Conservation (phyloP, 2,888 invertebrate species). For the Sepioteuthis lessoniana region DNA sequence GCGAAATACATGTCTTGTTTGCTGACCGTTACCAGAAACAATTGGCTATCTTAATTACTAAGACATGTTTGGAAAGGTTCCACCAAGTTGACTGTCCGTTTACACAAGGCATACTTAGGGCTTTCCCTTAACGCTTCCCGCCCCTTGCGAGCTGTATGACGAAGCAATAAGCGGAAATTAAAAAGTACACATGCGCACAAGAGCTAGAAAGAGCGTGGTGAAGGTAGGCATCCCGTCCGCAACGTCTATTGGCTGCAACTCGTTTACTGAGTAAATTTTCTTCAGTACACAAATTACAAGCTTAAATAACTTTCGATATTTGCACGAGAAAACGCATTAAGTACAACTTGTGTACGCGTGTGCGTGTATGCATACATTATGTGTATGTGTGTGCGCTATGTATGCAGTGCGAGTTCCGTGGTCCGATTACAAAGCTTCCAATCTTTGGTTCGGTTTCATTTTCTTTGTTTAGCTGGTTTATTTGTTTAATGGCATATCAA, state of each 20-base stretch:
- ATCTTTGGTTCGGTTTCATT: no score
- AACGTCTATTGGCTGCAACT: background rate
- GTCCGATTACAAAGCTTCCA: no score
- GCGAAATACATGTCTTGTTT: background rate
- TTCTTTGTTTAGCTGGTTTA: no score
- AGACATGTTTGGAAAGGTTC: background rate
- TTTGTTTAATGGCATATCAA: no score
- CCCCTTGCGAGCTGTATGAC: background rate
- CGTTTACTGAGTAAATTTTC: slow-evolving; percentile 17
- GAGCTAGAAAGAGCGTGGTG: background rate
- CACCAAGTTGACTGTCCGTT: background rate
- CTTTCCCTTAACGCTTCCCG: background rate
- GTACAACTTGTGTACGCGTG: background rate
- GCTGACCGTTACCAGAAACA: background rate
- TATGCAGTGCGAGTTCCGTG: no score
- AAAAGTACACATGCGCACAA: slow-evolving; percentile 21
- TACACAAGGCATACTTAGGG: background rate
- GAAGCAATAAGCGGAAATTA: slow-evolving; percentile 20
- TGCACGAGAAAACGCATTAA: background rate
- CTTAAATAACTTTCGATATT: background rate
- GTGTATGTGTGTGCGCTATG: no score
- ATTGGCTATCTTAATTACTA: background rate
- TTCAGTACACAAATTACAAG: background rate
- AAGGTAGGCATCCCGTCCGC: background rate
- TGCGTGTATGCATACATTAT: background rate